These are phyloP conservation scores for Apamea crenata DNA, from an alignment of 2,888 invertebrate species.

Conservation along the genomic window DNA sequence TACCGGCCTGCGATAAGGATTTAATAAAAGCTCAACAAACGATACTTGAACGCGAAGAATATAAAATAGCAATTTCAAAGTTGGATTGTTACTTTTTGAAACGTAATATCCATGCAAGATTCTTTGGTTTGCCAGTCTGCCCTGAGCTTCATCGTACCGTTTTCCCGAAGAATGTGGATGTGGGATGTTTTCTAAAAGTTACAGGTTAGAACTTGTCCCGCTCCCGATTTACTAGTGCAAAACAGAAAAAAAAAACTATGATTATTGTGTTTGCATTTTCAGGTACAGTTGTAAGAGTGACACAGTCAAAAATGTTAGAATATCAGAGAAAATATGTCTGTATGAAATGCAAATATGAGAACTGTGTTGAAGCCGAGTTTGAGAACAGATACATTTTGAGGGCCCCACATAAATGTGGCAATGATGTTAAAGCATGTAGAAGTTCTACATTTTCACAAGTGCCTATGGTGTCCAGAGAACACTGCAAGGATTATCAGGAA, in stretches of 20 bases:
- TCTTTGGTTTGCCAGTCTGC: slow-evolving; percentile 92
- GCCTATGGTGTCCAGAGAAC: slow-evolving; percentile 90
- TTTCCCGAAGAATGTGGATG: slow-evolving; percentile 93
- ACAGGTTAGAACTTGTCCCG: slow-evolving; percentile 87
- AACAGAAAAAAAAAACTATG: too few relatives aligned
- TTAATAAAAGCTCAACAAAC: slow-evolving; percentile 91
- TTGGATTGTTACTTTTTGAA: slow-evolving; percentile 87
- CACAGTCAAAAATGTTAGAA: slow-evolving; percentile 94
- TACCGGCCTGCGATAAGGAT: slow-evolving; percentile 92
- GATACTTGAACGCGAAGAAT: slow-evolving; percentile 84
- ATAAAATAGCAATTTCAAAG: slow-evolving; percentile 76
- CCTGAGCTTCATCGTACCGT: slow-evolving; percentile 92
- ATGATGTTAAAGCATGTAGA: slow-evolving; percentile 89
- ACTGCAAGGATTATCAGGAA: slow-evolving; percentile 96
- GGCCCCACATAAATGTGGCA: slow-evolving; percentile 89
- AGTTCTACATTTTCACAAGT: slow-evolving; percentile 89
- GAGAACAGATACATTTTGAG: slow-evolving; percentile 91
- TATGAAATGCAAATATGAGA: slow-evolving; percentile 93
- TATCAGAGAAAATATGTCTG: slow-evolving; percentile 94
- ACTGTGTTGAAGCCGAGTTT: slow-evolving; percentile 92
- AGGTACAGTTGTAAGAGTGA: slow-evolving; percentile 95
- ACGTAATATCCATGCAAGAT: slow-evolving; percentile 92
- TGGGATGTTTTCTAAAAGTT: slow-evolving; percentile 93
- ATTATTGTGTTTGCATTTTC: slow-evolving; percentile 57
- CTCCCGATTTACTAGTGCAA: neutral